Base-by-base conservation (phyloP, 2,888 invertebrate genomes). In the Trichopoda pennipes region DNA sequence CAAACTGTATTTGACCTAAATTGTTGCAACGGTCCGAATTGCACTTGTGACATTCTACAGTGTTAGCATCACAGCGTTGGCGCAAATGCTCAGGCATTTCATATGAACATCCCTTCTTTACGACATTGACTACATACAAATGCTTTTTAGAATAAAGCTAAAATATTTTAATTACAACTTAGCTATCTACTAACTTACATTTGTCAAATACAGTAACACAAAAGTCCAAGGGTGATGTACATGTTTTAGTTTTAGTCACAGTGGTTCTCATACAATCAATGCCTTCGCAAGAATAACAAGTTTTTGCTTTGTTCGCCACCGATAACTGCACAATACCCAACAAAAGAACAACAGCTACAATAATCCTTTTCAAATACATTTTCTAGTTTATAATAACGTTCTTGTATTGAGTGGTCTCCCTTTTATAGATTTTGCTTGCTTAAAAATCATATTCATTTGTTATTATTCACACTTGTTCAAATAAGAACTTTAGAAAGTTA, bases 151-250 rank as follows among this genome's bases (percentile, higher is more conserved):
- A n/a, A 28, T 42, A 1, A 6, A 19, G 10, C 3, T 19, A 53
- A 0, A 28, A 58, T 21, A 19, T 10, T 7, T 16, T 58, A 8
- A 3, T 12, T 0, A 1, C 10, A n/a, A 4, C 8, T 35, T 28
- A 2, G 6, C 3, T 42, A 42, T 42, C 44, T 32, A 2, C n/a
- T n/a, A 10, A 84, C 87, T 85, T 78, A 90, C 90, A 87, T 69
- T 87, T 83, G 4, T 89, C 87, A 56, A 87, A 90, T 16, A 91
- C 78, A 10, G 91, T 89, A 23, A 90, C 87, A 78, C 91, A 90
- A 76, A 87, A 86, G 81, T 90, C 90, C 84, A 90, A 70, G 8
- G 87, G 84, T 83, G 90, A 89, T 19, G 82, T 19, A 58, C 90
- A 90, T 17, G 80, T 80, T 55, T 86, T 84, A 35, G 85, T 87